Percentiles rank a stretch among this genome's conserved stretches.
Conservation (phyloP, 2,113 vertebrate genomes). For the Hiodon tergisus region DNA sequence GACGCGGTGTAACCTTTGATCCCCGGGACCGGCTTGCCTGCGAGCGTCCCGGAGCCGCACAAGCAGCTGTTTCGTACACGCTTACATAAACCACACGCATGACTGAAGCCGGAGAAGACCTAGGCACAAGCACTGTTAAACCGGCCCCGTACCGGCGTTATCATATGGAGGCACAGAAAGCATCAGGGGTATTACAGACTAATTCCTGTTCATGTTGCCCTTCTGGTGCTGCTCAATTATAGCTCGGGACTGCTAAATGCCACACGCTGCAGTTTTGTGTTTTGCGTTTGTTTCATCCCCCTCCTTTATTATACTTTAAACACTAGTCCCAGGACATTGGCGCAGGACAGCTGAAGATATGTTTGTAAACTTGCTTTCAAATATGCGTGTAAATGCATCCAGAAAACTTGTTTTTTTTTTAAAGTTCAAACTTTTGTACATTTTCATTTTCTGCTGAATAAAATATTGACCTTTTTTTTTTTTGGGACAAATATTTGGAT, state of each 20-base stretch:
- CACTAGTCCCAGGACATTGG: conserved; percentile 83
- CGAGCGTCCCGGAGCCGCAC: background rate
- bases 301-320: conserved; percentile 68
- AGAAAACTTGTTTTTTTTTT: conserved; percentile 50
- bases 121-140: conserved; percentile 67
- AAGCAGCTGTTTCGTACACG: conserved; percentile 40
- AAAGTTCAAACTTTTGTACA: too few relatives aligned
- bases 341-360: conserved; percentile 70
- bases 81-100: conserved; percentile 49
- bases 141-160: conserved; percentile 30
- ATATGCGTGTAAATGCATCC: conserved; percentile 89
- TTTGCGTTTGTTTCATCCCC: conserved; percentile 23
- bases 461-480: too few relatives aligned
- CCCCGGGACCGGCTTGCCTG: too few relatives aligned
- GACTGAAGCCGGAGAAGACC: conserved; percentile 55
- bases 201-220: conserved; percentile 65
- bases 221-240: conserved; percentile 78
- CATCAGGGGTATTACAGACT: conserved; percentile 20
- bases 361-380: conserved; percentile 89
- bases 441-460: too few relatives aligned
- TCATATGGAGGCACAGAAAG: conserved; percentile 47
- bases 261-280: conserved; percentile 63
- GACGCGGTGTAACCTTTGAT: background rate
- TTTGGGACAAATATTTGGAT: too few relatives aligned
- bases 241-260: conserved; percentile 51